Base-by-base conservation (phyloP, 2,888 invertebrate species). In the Hyalella azteca region DNA sequence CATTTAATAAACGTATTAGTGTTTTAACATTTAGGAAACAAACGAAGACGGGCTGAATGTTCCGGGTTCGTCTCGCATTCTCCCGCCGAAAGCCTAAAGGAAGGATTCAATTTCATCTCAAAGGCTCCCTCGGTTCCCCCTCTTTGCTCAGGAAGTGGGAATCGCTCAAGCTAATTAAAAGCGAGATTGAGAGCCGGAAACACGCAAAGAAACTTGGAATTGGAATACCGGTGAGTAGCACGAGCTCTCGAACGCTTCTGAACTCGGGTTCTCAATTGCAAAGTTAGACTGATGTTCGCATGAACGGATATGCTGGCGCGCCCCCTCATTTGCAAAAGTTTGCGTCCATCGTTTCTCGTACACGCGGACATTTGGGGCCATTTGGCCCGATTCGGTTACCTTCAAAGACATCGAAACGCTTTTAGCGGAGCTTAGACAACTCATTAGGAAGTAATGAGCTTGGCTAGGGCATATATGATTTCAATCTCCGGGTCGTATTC, bases 201-300 rank as follows among this genome's bases (percentile, higher is more conserved):
- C 54, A 22, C 22, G 29, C 54, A 54, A 54, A 54, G 54, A 54
- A 54, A 54, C 54, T 54, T 54, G 54, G 26, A 26, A 54, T 54
- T 54, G 54, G 54, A 54, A 54, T 54, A 54, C 54, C 54, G 26
- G 54, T 9, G 54, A 26, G 22, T 29, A 29, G 54, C 22, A 54
- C 54, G 7, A 22, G 22, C 26, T 26, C 54, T 26, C 54, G 54
- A 49, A 29, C 22, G 2, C 54, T 9, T 26, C 0, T 26, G 54
- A 22, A 29, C 26, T 26, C 54, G 3, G 7, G 7, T 7, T 3
- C n/a, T 13, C 22, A 13, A 26, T 54, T 54, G 1, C 26, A 3
- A 54, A 54, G 54, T 54, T 4, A 11, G 54, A 22, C 54, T 54
- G 54, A 26, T 26, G 54, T 26, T 54, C 9, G 7, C 22, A 29